Evolutionary conservation across 2,797 vertebrate genomes (phyloP).

Genomic region (Semotilus atromaculatus): DNA sequence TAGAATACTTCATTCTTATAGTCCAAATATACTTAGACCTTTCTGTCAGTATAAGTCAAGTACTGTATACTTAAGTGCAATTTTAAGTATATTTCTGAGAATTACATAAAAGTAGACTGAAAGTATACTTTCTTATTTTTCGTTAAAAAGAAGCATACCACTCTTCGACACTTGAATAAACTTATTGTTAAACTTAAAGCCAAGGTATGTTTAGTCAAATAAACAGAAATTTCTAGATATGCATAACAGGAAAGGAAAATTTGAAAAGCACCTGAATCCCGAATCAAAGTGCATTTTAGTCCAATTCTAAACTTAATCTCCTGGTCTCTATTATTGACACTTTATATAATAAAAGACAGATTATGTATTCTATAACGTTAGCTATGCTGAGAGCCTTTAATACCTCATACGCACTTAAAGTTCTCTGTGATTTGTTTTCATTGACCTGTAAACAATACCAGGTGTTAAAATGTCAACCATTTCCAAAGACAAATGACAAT

Average conservation of each 20-base stretch:
- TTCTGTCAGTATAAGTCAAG: no score
- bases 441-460: constrained; percentile 48
- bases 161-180: no score
- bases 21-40: no score
- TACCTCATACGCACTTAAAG: constrained; percentile 8
- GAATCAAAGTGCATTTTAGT: constrained; percentile 22
- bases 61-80: no score
- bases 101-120: no score
- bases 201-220: neutral
- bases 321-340: constrained; percentile 19
- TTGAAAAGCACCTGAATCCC: neutral
- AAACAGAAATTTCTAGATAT: neutral
- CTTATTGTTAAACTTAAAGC: no score
- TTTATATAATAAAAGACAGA: constrained; percentile 31
- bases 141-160: no score
- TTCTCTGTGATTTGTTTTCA: constrained; percentile 41
- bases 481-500: constrained; percentile 40
- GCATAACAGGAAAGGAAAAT: neutral
- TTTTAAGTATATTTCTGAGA: no score
- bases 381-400: constrained; percentile 24
- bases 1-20: no score
- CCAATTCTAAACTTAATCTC: constrained; percentile 6
- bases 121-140: no score
- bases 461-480: constrained; percentile 35
- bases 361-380: constrained; percentile 12